Conservation (phyloP, 2,113 vertebrate species). For the Himantopus leucocephalus region DNA sequence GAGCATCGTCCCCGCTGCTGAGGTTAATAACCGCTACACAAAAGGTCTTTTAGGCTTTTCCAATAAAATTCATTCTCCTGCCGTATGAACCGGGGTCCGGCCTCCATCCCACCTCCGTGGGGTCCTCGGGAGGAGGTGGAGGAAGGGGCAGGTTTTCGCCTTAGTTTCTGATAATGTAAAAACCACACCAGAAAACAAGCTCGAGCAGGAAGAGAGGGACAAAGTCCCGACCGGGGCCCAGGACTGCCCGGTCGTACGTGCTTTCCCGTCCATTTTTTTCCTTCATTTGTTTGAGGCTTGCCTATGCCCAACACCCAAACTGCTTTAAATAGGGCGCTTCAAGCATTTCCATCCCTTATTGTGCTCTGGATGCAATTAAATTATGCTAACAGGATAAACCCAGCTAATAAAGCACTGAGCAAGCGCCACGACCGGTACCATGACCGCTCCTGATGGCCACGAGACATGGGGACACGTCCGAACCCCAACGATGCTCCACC, state of each 20-base stretch:
- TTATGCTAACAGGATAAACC: not conserved
- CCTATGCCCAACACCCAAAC: not conserved
- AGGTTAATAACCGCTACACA: not conserved
- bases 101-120: not conserved
- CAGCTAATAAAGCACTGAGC: not conserved
- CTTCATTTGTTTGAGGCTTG: not conserved
- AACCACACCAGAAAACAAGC: not conserved
- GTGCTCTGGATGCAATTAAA: not conserved
- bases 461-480: accelerated
- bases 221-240: not conserved
- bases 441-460: not conserved
- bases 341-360: not conserved
- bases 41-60: not conserved
- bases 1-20: not conserved
- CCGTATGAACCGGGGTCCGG: not conserved
- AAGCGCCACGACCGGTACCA: accelerated
- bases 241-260: accelerated
- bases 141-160: not conserved
- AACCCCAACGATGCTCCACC: accelerated
- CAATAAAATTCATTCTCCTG: not conserved
- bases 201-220: not conserved
- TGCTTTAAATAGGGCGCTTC: accelerated
- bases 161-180: not conserved
- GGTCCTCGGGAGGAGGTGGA: not conserved
- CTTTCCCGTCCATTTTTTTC: not conserved